Conservation (phyloP, 2,113 vertebrate genomes). For the Danio rerio region GRCz12tu NC_133192.1:41547001-41547500, state of each 20-base stretch:
- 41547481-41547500: too few species aligned
- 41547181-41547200: slow-evolving; percentile 16
- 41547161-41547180: slow-evolving; percentile 11
- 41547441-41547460: too few species aligned
- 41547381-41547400: background rate
- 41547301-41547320: background rate
- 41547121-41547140: slow-evolving; percentile 23
- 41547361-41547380: background rate
- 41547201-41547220: slow-evolving; percentile 5
- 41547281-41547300: background rate
- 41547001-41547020: background rate
- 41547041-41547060: background rate
- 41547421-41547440: too few species aligned
- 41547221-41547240: slow-evolving; percentile 23
- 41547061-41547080: background rate
- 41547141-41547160: slow-evolving; percentile 27
- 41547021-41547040: background rate
- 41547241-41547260: background rate
- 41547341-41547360: background rate
- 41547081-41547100: slow-evolving; percentile 15
- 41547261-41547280: background rate
- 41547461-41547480: too few species aligned
- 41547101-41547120: slow-evolving; percentile 16
- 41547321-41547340: background rate
- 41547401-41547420: too few species aligned